Base-by-base conservation (phyloP, 2,113 vertebrate species). In the Prionailurus viverrinus region DNA sequence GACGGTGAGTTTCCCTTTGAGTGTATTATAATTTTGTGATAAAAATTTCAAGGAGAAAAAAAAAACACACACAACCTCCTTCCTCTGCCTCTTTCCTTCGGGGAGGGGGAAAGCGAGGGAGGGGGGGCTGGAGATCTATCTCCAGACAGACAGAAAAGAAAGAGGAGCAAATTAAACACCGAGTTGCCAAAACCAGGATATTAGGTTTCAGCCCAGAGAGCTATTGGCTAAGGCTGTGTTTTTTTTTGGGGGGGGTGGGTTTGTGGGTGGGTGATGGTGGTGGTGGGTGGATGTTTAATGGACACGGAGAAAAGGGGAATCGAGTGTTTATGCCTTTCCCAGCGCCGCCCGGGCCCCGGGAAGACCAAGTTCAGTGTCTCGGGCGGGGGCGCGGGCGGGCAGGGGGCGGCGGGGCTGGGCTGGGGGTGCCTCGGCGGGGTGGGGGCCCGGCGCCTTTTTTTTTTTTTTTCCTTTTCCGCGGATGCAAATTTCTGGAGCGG, bases 11-110 rank as follows among this genome's bases (percentile, higher is more conserved):
- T 99, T 99, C 99, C 99, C 99, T 99, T 99, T 99, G 99, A 99
- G 99, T 99, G 99, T 99, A 99, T 99, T 99, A 99, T 99, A 99
- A 99, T 99, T 99, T 99, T 99, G 99, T 99, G 99, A 99, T 99
- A 99, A 99, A 99, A 99, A 99, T 99, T 99, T 99, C 99, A 99
- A 99, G 99, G 99, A 99, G 99, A 99, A 99, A 99, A 99, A 99
- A 98, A 98, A 93, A 94, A 91, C 93, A 98, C 99, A 99, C 99
- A 99, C 99, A 99, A 98, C 99, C 99, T 99, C 99, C 99, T 99
- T 99, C 99, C 99, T 99, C 99, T 95, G 97, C 97, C 97, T 96
- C 98, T 98, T 98, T 98, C 98, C 99, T 99, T 99, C 99, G 99
- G 99, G 99, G 99, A 99, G 99, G 99, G 99, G 99, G 99, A 99